Base-by-base conservation (phyloP, 2,888 invertebrate genomes). In the Thereva nobilitata region DNA sequence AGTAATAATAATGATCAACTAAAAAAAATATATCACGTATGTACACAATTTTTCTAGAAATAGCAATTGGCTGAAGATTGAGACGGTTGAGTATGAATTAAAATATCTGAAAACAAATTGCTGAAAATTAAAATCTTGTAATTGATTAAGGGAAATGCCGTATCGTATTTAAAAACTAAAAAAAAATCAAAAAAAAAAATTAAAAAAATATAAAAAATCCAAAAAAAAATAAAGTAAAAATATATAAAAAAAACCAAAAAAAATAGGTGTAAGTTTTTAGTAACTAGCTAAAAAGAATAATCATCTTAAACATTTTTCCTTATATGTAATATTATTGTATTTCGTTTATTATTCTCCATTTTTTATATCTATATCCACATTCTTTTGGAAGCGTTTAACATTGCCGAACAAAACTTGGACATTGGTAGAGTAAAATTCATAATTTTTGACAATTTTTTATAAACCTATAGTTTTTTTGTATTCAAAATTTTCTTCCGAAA, bases 61-160 rank as follows among this genome's bases (percentile, higher is more conserved):
- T 59, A 59, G 47, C 23, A 38, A 49, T 59, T 59, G 59, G 59
- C 59, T 59, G 59, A 59, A 45, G 38, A 10, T 56, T 44, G 23
- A 23, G 23, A 56, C 49, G 49, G 49, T 59, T 59, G 47, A 59
- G 6, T 23, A 23, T 55, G 42, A 41, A 40, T 55, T 55, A n/a
- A 38, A 55, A 12, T 23, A 41, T 12, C 38, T 41, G 38, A 12
- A 37, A 38, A 56, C 47, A 38, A 38, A 45, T 23, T 23, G 23
- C 23, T 23, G 23, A 23, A 23, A 23, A 23, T 23, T 23, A 23
- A 23, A 23, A 23, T 23, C 9, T 61, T 61, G 68, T 67, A 66
- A 66, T 69, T 64, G 55, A 50, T 67, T 66, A 66, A 49, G 66
- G 68, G 75, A 72, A 73, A 72, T 70, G 66, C 68, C 66, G 40